Conservation (phyloP, 2,888 invertebrate genomes). For the Drosophila eohydei region DNA sequence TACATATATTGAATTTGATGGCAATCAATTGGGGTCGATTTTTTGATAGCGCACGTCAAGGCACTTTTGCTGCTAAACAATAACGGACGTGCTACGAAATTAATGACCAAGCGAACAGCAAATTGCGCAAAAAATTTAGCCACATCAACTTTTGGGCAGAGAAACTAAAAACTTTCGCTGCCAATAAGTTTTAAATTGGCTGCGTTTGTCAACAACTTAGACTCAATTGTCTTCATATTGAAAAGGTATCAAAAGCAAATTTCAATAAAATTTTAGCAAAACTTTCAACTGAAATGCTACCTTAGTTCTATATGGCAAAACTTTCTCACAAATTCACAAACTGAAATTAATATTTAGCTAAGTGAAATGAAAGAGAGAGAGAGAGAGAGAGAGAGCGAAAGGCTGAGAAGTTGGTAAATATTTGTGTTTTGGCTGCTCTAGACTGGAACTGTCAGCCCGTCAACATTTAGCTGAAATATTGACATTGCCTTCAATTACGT, state of each 20-base stretch:
- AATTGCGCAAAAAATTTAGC: conserved; percentile 33
- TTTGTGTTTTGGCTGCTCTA: conserved; percentile 19
- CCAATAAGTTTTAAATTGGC: conserved; percentile 13
- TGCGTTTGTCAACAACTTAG: conserved; percentile 19
- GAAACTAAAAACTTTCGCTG: conserved; percentile 7
- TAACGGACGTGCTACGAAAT: conserved; percentile 21
- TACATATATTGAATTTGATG: conserved; percentile 57
- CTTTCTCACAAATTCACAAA: conserved; percentile 7
- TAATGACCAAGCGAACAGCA: conserved; percentile 27
- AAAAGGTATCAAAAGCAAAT: conserved; percentile 2
- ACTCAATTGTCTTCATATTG: background rate
- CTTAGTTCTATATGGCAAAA: conserved; percentile 6
- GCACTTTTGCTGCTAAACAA: conserved; percentile 7
- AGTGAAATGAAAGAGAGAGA: background rate
- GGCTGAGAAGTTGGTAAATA: conserved; percentile 22
- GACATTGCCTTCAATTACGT: conserved; percentile 43
- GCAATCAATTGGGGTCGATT: conserved; percentile 44
- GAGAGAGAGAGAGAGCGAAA: background rate
- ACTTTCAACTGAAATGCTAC: conserved; percentile 12
- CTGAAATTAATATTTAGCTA: conserved; percentile 23
- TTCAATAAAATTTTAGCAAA: conserved; percentile 16
- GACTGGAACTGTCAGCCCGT: conserved; percentile 6
- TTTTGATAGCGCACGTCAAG: conserved; percentile 46
- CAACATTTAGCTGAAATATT: conserved; percentile 33
- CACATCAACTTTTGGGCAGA: background rate